phyloP scores from a whole-genome alignment of 2,888 invertebrate genomes.

The Tachystola acroxantha region DNA sequence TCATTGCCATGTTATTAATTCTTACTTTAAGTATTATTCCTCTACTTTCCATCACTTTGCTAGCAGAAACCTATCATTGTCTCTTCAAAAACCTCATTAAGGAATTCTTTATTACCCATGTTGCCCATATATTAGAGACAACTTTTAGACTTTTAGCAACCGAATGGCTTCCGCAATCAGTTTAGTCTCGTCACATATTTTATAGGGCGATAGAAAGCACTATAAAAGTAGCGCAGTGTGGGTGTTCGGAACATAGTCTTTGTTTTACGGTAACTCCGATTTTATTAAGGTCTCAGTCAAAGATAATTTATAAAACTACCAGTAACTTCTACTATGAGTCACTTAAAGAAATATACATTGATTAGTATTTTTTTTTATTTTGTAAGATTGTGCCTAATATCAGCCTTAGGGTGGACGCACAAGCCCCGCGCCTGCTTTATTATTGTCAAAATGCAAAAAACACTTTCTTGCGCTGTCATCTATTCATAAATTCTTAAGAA shows the following conservation, averaged over 20 bases:
- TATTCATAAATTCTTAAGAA: no score
- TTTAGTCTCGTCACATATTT: constrained; percentile 8
- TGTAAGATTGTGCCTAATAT: no score
- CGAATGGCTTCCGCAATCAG: constrained; percentile 32
- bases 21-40: neutral
- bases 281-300: constrained; percentile 44
- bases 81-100: neutral
- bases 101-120: neutral
- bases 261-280: constrained; percentile 50
- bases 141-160: constrained; percentile 31
- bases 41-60: neutral
- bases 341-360: no score
- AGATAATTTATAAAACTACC: constrained; percentile 32
- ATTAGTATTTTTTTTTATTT: no score
- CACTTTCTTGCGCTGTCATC: no score
- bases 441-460: no score
- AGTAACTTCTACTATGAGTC: no score
- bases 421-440: no score
- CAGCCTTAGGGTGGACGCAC: no score
- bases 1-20: no score
- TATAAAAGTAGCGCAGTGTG: constrained; percentile 45
- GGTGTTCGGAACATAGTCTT: constrained; percentile 45
- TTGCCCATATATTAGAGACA: constrained; percentile 14
- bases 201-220: constrained; percentile 26
- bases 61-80: neutral